Evolutionary conservation across 92 coral and sea anemone genomes (phyloP), one percentile per base, ranked within the genome.

Genomic region (Heliopora coerulea): DNA sequence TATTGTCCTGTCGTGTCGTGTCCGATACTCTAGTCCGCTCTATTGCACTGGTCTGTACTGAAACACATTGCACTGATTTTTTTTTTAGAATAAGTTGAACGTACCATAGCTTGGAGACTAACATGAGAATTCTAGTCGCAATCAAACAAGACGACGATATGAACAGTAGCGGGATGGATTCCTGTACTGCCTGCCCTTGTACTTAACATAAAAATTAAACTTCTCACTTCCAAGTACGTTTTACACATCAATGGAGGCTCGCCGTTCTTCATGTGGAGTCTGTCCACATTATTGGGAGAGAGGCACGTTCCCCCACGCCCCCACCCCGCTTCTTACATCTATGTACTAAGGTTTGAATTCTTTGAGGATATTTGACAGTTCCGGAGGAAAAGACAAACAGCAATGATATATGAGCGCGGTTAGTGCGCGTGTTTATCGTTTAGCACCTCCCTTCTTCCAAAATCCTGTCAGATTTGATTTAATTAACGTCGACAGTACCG

Each of bases 81-180:
- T n/a, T n/a, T n/a, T 65, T 62, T 56, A 37, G 42, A 4, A 12
- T 37, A 37, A 12, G 12, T 4, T 37, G 12, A n/a, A 37, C 42
- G 12, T 82, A 92, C 97, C 97, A 90, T 90, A 14, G 97, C 97
- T 60, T 92, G 97, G 31, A 92, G 79, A 73, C 90, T 96, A 20
- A 92, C 97, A 67, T 92, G 97, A 1, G 97, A 96, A 62, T 92
- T 92, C 97, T 96, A 92, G 68, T 92, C 97, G 69, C 97, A 90
- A 88, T 92, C 97, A 48, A 90, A 92, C 54, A 92, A 72, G 68
- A 92, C 87, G n/a, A 92, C 97, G 60, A 92, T 92, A 64, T 92
- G 88, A 26, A 96, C 97, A 11, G 97, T 90, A 13, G 97, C 97
- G 66, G 90, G 79, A 86, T 92, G 90, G 58, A 92, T 92, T 18